These are phyloP conservation scores for Cololabis saira DNA, from an alignment of 2,113 vertebrate species.

Conservation along the genomic window DNA sequence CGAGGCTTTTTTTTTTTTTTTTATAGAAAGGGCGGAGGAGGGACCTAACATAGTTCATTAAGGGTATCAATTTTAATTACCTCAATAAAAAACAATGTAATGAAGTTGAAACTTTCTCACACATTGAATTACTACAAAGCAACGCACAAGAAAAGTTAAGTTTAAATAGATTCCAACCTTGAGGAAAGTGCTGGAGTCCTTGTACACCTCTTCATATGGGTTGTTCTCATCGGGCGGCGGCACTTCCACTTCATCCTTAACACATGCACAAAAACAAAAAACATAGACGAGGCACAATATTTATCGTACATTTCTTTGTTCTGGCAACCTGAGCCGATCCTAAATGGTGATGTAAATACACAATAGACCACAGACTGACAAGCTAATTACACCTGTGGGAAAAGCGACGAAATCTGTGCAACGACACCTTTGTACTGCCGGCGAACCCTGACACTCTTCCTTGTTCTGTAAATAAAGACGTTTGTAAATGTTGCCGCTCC, in stretches of 20 bases:
- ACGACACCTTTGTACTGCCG: too few species aligned
- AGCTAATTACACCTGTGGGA: background rate
- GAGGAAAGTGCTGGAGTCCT: constrained; percentile 98
- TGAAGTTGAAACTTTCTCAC: background rate
- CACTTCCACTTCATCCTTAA: constrained; percentile 91
- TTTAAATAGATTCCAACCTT: constrained; percentile 82
- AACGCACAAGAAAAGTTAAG: background rate
- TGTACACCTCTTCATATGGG: constrained; percentile 96
- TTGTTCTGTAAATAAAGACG: background rate
- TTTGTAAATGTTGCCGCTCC: too few species aligned
- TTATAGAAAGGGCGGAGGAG: too few species aligned
- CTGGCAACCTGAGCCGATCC: background rate
- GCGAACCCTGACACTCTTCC: too few species aligned
- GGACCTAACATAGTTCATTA: too few species aligned
- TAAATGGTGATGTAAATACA: background rate
- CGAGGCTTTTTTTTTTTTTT: too few species aligned
- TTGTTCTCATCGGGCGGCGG: constrained; percentile 90
- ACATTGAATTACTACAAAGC: background rate
- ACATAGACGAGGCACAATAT: background rate
- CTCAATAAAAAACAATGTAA: too few species aligned
- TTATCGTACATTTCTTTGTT: background rate
- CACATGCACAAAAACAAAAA: background rate
- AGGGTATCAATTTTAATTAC: too few species aligned
- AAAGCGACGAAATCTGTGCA: too few species aligned
- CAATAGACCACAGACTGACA: background rate